Conservation (phyloP, 1,140 invertebrate species). For the Drosophila dunni region DNA sequence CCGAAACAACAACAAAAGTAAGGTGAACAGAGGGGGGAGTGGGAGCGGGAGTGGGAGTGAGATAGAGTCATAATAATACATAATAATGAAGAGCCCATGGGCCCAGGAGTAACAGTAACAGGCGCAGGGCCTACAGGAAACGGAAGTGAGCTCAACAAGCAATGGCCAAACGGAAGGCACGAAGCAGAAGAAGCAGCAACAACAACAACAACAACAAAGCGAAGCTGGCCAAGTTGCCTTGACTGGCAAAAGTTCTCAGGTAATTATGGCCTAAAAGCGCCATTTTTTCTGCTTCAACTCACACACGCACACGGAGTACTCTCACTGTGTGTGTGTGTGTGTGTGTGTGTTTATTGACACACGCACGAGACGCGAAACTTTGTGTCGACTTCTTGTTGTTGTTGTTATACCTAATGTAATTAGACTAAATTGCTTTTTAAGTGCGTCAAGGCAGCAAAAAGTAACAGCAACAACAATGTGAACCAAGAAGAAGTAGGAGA, state of each 20-base stretch:
- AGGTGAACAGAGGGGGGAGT: neutral
- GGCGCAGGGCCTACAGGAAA: slow-evolving; percentile 40
- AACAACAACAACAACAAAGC: slow-evolving; percentile 6
- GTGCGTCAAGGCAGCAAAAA: slow-evolving; percentile 69
- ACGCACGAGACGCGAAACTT: slow-evolving; percentile 69
- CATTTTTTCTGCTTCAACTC: slow-evolving; percentile 59
- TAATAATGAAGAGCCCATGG: slow-evolving; percentile 71
- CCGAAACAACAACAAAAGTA: slow-evolving; percentile 19
- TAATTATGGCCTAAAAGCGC: slow-evolving; percentile 81
- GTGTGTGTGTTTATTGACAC: slow-evolving; percentile 74
- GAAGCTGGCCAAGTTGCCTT: slow-evolving; percentile 12
- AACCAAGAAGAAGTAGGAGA: neutral
- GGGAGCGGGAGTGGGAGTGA: too few species aligned
- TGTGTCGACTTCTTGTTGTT: slow-evolving; percentile 42
- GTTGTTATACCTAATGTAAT: slow-evolving; percentile 81
- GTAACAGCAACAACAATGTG: slow-evolving; percentile 42
- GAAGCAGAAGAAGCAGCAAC: slow-evolving; percentile 8
- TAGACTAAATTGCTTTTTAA: slow-evolving; percentile 83
- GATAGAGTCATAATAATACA: slow-evolving; percentile 70
- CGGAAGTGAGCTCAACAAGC: slow-evolving; percentile 73
- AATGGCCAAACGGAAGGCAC: slow-evolving; percentile 47
- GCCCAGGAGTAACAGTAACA: slow-evolving; percentile 11
- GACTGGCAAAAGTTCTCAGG: slow-evolving; percentile 72
- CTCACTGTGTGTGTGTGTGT: slow-evolving; percentile 23
- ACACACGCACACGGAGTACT: slow-evolving; percentile 48